Percentiles rank a stretch among this genome's conserved stretches.
Evolutionary conservation across 2,888 invertebrate species (phyloP).

Genomic region (Drosophila lacicola): DNA sequence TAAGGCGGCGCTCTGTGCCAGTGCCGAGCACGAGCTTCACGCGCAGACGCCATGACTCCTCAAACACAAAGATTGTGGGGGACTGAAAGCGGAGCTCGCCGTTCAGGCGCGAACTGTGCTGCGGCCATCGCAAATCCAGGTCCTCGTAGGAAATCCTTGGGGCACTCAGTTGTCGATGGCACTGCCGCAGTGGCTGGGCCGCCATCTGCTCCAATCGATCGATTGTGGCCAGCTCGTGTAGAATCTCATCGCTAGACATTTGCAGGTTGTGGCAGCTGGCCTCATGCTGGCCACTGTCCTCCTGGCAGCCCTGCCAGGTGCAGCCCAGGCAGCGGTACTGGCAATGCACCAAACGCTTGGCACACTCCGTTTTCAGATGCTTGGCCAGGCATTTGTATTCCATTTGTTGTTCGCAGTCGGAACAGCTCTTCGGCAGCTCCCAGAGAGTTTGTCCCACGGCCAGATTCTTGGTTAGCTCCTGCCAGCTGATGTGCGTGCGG

Average conservation of each 20-base stretch:
- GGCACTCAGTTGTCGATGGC: slow-evolving; percentile 15
- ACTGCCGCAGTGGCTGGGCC: background rate
- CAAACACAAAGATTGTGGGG: slow-evolving; percentile 19
- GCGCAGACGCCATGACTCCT: slow-evolving; percentile 27
- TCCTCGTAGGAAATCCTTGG: slow-evolving; percentile 24
- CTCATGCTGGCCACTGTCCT: slow-evolving; percentile 19
- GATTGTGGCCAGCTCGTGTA: background rate
- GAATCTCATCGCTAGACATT: slow-evolving; percentile 23
- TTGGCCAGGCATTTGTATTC: slow-evolving; percentile 12
- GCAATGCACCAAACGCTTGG: slow-evolving; percentile 35
- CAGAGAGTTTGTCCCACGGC: slow-evolving; percentile 34
- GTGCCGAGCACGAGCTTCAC: background rate
- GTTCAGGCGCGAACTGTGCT: background rate
- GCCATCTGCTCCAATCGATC: background rate
- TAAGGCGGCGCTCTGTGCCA: background rate
- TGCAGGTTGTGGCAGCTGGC: slow-evolving; percentile 1
- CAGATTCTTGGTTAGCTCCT: slow-evolving; percentile 22
- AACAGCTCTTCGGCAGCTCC: slow-evolving; percentile 43
- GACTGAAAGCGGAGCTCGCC: background rate
- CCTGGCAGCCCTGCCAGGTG: slow-evolving; percentile 33
- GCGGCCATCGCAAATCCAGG: slow-evolving; percentile 23
- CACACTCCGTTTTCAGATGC: slow-evolving; percentile 36
- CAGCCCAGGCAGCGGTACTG: slow-evolving; percentile 44
- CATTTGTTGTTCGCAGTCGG: slow-evolving; percentile 25
- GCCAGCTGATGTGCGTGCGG: slow-evolving; percentile 35